These are phyloP conservation scores for Corythaixoides concolor DNA, from an alignment of 2,113 vertebrate genomes.

Conservation along the genomic window DNA sequence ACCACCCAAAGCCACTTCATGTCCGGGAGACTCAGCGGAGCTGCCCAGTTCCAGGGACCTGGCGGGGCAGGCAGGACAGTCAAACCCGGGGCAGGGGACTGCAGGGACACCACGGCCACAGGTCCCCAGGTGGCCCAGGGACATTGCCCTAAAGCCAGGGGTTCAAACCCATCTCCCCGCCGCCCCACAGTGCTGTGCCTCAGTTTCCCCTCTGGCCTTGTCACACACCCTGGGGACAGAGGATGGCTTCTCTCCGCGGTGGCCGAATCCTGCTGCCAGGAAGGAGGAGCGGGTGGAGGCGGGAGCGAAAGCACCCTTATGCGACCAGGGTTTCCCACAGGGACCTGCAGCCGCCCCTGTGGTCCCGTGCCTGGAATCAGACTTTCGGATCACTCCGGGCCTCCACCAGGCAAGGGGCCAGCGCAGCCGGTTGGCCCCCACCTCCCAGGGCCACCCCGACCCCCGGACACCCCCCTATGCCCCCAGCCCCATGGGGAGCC, in stretches of 20 bases:
- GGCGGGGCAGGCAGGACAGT: neutral
- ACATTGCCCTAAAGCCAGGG: neutral
- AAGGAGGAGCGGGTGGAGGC: neutral
- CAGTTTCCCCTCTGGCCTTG: neutral
- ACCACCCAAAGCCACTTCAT: slow-evolving; percentile 52
- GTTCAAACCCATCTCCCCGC: fast-evolving
- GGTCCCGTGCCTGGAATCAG: fast-evolving
- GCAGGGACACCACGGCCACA: neutral
- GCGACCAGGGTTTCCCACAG: neutral
- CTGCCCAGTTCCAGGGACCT: neutral
- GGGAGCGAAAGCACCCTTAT: neutral
- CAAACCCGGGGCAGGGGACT: neutral
- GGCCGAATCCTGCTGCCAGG: neutral
- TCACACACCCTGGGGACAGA: neutral
- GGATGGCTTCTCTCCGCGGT: neutral
- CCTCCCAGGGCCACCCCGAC: neutral
- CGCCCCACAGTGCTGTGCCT: neutral
- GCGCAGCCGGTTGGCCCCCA: fast-evolving
- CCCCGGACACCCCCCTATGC: fast-evolving
- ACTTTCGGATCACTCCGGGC: neutral
- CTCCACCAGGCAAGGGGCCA: neutral
- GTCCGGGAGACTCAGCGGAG: neutral
- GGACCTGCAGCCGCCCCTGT: neutral
- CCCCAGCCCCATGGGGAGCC: neutral
- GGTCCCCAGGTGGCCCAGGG: neutral